Base-by-base conservation (phyloP, 2,113 vertebrate genomes). In the Triplophysa tibetana region DNA sequence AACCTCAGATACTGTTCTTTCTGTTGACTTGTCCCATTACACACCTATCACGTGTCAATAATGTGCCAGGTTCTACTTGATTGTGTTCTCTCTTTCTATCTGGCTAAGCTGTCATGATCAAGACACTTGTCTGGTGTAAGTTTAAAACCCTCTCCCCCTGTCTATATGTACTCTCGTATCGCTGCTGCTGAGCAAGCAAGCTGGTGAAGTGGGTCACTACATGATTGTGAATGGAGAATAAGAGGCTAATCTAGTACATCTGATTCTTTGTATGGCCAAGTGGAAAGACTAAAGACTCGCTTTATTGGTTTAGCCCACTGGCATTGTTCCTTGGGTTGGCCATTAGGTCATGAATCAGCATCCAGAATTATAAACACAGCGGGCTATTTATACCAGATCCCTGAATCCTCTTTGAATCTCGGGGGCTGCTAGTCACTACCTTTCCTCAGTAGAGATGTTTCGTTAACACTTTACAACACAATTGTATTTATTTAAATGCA, bases 111-210 rank as follows among this genome's bases (percentile, higher is more conserved):
- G 64, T 61, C 67, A 76, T 52, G 72, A 75, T 70, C 58, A 72
- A 70, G 77, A 81, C 83, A 86, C 83, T 84, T 85, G 85, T 87
- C 85, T 85, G 84, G 76, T 70, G 83, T 79, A 86, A 70, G 85
- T 84, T 83, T 85, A 79, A 85, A 62, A 45, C 43, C 58, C 62
- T 2, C 54, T 75, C n/a, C 6, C 33, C 33, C 33, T 5, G 6
- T 33, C 6, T 33, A 33, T 33, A 33, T 33, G 33, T 33, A 63
- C 52, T 54, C 19, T 7, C 45, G 21, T 50, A 56, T 12, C 21
- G 11, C 65, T 26, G 4, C 23, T 72, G 67, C 68, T 80, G 69
- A 72, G 63, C 60, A 58, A 43, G 69, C 67, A 43, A 11, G 23
- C 56, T 9, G 16, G 21, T 61, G 65, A 83, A 76, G 14, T 77